Evolutionary conservation across 2,113 vertebrate genomes (phyloP).

Genomic region (Triplophysa rosa): DNA sequence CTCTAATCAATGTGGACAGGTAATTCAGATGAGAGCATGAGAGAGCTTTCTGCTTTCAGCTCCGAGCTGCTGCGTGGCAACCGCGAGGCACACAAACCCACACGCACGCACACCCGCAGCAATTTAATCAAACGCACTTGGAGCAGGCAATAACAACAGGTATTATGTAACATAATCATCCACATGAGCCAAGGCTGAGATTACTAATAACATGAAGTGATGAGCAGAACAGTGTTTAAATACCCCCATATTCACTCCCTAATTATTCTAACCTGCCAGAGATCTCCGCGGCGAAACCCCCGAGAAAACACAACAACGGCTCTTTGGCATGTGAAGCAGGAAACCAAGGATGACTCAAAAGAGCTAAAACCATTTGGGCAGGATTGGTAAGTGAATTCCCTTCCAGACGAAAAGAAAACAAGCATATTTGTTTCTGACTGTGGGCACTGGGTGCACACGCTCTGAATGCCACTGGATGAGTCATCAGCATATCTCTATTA

Average conservation of each 20-base stretch:
- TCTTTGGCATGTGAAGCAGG: slow-evolving; percentile 7
- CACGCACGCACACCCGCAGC: slow-evolving; percentile 18
- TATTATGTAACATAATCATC: slow-evolving; percentile 56
- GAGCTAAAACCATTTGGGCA: slow-evolving; percentile 20
- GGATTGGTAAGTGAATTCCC: slow-evolving; percentile 25
- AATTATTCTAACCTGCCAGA: slow-evolving; percentile 33
- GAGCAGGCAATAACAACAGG: slow-evolving; percentile 59
- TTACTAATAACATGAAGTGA: slow-evolving; percentile 53
- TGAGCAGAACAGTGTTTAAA: slow-evolving; percentile 48
- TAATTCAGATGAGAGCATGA: slow-evolving; percentile 70
- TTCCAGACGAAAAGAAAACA: slow-evolving; percentile 17
- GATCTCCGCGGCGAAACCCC: slow-evolving; percentile 5
- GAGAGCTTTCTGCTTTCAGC: slow-evolving; percentile 64
- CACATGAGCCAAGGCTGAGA: slow-evolving; percentile 46
- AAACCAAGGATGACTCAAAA: slow-evolving; percentile 10
- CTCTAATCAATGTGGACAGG: slow-evolving; percentile 78
- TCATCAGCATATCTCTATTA: slow-evolving; percentile 25
- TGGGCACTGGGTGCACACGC: background rate
- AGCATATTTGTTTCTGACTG: slow-evolving; percentile 28
- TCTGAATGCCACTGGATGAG: slow-evolving; percentile 35
- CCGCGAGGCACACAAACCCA: slow-evolving; percentile 27
- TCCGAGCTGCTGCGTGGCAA: slow-evolving; percentile 39
- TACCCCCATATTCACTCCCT: slow-evolving; percentile 42
- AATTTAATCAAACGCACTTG: slow-evolving; percentile 64
- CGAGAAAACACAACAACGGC: slow-evolving; percentile 24